Percentiles rank a stretch among this genome's conserved stretches.
Evolutionary conservation across 1,140 invertebrate species (phyloP).

Genomic region (Drosophila aff.): DNA sequence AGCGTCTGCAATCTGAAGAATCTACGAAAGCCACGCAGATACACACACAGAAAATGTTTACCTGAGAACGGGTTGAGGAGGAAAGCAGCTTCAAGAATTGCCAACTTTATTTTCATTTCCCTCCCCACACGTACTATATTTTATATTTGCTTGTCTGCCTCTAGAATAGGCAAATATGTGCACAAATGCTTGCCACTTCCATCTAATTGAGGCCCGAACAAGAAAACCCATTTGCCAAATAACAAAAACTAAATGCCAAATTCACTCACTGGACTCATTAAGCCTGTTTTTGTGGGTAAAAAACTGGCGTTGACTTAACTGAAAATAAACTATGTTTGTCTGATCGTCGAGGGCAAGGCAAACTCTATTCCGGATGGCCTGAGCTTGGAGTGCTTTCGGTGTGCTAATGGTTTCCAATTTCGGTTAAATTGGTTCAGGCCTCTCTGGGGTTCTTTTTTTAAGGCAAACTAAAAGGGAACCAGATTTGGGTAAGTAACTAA

Average conservation of each 20-base stretch:
- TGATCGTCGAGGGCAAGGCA: constrained; percentile 34
- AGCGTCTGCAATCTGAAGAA: constrained; percentile 42
- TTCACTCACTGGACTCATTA: constrained; percentile 55
- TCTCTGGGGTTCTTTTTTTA: neutral
- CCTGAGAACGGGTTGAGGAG: constrained; percentile 54
- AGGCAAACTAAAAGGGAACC: too few relatives aligned
- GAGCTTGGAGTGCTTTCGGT: constrained; percentile 44
- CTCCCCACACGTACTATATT: neutral
- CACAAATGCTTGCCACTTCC: constrained; percentile 63
- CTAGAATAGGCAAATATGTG: constrained; percentile 74
- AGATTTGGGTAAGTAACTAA: neutral
- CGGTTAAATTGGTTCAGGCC: neutral
- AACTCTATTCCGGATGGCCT: constrained; percentile 60
- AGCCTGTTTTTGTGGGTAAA: constrained; percentile 46
- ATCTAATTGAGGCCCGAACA: constrained; percentile 15
- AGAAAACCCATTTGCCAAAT: constrained; percentile 45
- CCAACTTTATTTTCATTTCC: constrained; percentile 55
- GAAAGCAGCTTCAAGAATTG: constrained; percentile 44
- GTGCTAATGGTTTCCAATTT: constrained; percentile 30
- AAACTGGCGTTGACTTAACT: constrained; percentile 25
- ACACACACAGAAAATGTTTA: neutral
- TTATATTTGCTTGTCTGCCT: constrained; percentile 21
- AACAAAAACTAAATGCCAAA: constrained; percentile 11
- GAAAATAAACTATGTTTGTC: constrained; percentile 48
- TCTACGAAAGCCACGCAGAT: constrained; percentile 30